Evolutionary conservation across 1,140 invertebrate genomes (phyloP).

Genomic region (Trinorchestia longiramus): DNA sequence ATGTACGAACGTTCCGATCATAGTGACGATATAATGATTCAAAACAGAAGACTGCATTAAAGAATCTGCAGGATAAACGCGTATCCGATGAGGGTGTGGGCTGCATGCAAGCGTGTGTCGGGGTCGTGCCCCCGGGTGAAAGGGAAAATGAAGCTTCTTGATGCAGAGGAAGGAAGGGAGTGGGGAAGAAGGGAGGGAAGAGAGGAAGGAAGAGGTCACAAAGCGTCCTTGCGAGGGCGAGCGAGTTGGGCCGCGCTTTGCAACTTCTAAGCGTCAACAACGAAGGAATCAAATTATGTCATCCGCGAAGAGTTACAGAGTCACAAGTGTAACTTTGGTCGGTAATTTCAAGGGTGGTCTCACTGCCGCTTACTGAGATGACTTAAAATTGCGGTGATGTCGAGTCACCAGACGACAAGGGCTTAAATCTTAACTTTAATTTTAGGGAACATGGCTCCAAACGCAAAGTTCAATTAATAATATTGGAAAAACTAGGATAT

Average conservation of each 20-base stretch:
- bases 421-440: neutral
- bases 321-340: neutral
- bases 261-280: neutral
- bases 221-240: neutral
- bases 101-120: too few relatives aligned
- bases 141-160: neutral
- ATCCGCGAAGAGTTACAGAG: neutral
- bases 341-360: neutral
- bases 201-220: neutral
- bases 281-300: neutral
- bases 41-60: too few relatives aligned
- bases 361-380: neutral
- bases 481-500: neutral
- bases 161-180: neutral
- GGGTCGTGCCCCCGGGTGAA: neutral
- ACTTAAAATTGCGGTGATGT: neutral
- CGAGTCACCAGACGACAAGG: neutral
- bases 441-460: neutral
- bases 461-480: neutral
- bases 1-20: too few relatives aligned
- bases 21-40: too few relatives aligned
- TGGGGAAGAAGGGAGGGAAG: neutral
- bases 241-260: neutral
- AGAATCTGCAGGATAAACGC: too few relatives aligned
- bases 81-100: too few relatives aligned